Evolutionary conservation across 2,888 invertebrate species (phyloP), one percentile per base, ranked within the genome.

Genomic region (Corythucha ciliata): DNA sequence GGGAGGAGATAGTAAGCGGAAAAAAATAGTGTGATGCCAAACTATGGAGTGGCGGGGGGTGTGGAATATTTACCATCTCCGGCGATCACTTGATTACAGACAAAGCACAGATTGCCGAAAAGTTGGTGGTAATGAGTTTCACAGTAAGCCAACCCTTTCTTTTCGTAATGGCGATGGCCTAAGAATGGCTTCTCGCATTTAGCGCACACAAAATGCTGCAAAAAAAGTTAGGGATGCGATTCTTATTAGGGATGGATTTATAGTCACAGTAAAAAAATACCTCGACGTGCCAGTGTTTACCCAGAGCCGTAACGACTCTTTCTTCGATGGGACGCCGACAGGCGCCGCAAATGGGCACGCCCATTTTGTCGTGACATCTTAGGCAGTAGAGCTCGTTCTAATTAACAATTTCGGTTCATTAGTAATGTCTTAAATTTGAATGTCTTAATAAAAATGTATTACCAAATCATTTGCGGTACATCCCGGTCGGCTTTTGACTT

Each of bases 161-260:
- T 92, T 72, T 98, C 97, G 68, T 96, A 98, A 71, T 98, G 97
- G 0, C 97, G 86, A 72, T 94, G 93, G 0, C 98, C 98, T 66
- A 96, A 81, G 76, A 98, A 98, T 0, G 98, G 98, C 69, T 98
- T 97, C 73, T 99, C 98, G 69, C 98, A 98, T 70, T 96, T 96
- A 59, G 97, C 96, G 70, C 98, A 99, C 2, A 97, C 98, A 69
- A 98, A 98, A 73, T 99, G 98, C 84, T 90, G 68, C 5, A 75
- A 74, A 62, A 59, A 54, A 58, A 55, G 20, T 29, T 53, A 32
- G n/a, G 2, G 34, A 33, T n/a, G n/a, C n/a, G n/a, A n/a, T n/a
- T n/a, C n/a, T n/a, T n/a, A n/a, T n/a, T n/a, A n/a, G n/a, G n/a
- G n/a, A 5, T 6, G 6, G 40, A 36, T 40, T 10, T 32, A 21